phyloP scores from a whole-genome alignment of 2,113 vertebrate species.

The Lophius piscatorius region DNA sequence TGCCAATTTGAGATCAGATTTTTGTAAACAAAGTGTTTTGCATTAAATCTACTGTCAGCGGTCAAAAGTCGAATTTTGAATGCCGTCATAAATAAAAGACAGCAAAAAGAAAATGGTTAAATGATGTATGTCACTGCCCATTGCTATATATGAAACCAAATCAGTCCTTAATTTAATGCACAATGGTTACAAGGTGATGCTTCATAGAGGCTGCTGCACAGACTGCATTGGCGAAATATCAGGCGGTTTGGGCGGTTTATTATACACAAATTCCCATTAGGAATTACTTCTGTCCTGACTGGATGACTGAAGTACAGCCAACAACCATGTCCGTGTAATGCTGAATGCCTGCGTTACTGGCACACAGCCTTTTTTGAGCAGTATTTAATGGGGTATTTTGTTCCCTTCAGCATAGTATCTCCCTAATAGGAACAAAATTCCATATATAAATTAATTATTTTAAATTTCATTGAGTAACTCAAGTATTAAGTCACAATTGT shows the following conservation, averaged over 20 bases:
- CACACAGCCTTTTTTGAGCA: neutral
- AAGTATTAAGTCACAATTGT: neutral
- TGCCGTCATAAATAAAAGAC: too few species aligned
- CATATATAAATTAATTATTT: too few species aligned
- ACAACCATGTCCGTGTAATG: constrained; percentile 9
- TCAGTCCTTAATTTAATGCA: neutral
- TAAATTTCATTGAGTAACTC: too few species aligned
- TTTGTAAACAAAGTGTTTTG: neutral
- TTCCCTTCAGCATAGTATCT: too few species aligned
- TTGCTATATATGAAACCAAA: too few species aligned
- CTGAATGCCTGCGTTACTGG: constrained; percentile 16
- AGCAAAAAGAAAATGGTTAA: neutral
- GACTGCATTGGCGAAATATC: constrained; percentile 14
- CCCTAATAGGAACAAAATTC: too few species aligned
- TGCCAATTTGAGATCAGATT: neutral
- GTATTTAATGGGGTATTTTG: neutral
- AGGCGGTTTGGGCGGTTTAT: constrained; percentile 1
- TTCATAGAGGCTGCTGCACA: neutral
- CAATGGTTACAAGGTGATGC: neutral
- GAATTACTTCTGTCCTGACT: constrained; percentile 24
- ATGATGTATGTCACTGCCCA: neutral
- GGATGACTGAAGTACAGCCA: constrained; percentile 15
- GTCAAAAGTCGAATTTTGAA: too few species aligned
- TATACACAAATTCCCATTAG: constrained; percentile 23
- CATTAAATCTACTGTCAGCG: neutral